These are phyloP conservation scores for Halocynthia roretzi DNA, from an alignment of 23 tunicate species.

Conservation along the genomic window DNA sequence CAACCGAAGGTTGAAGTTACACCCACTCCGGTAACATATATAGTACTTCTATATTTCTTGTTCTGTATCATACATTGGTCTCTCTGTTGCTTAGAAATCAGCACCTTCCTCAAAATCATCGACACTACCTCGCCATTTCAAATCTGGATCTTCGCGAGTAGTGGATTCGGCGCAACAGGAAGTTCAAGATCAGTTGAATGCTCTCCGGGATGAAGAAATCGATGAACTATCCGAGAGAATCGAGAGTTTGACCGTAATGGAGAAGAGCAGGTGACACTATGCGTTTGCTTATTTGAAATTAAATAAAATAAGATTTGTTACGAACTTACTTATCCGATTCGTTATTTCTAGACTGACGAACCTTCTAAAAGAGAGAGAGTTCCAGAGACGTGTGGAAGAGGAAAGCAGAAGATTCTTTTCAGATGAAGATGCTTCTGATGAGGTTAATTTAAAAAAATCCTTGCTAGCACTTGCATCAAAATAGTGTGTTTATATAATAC, in stretches of 20 bases:
- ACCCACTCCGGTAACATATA: background rate
- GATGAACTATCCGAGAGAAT: constrained; percentile 40
- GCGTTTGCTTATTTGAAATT: background rate
- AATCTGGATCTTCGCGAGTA: constrained; percentile 53
- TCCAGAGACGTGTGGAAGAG: constrained; percentile 68
- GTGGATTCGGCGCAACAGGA: constrained; percentile 48
- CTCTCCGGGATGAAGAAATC: constrained; percentile 87
- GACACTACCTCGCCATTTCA: constrained; percentile 87
- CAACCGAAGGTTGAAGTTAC: constrained; percentile 9
- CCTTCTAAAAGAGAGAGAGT: constrained; percentile 66
- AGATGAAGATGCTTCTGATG: constrained; percentile 64
- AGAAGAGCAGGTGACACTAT: constrained; percentile 55
- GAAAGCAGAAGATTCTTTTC: constrained; percentile 53
- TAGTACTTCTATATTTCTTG: background rate
- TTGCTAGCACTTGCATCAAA: background rate
- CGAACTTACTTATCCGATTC: no score
- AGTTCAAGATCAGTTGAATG: constrained; percentile 88
- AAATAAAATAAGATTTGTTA: no score
- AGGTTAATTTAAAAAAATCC: constrained; percentile 24
- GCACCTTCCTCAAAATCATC: constrained; percentile 45
- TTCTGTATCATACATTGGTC: background rate
- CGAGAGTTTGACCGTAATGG: constrained; percentile 44
- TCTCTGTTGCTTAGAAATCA: background rate
- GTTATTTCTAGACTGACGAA: constrained; percentile 44
- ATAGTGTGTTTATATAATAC: background rate